Evolutionary conservation across 2,113 vertebrate species (phyloP), one percentile per base, ranked within the genome.

Genomic region (Etheostoma cragini): DNA sequence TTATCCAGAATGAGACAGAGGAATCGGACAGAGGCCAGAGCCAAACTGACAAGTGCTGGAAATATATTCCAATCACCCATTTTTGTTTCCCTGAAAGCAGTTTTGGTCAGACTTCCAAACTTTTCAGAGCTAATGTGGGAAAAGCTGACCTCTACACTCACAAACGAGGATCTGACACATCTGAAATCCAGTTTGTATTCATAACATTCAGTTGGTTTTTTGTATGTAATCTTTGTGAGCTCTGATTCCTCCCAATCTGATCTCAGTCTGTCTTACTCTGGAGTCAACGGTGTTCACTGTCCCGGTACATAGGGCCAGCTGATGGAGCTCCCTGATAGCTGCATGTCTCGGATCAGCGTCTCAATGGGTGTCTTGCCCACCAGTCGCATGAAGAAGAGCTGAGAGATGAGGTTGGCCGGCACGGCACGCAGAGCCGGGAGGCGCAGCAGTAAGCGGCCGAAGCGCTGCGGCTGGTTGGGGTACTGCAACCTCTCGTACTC

Each of bases 341-440:
- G 96, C 98, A 99, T 99, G 96, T 99, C 98, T 56, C 98, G 95
- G 89, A 99, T 98, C 11, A 99, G 95, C 1, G 98, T 99, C 93
- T 99, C 97, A 3, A 99, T 99, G 85, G 98, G 98, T 0, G 97
- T 99, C 89, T 99, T 99, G 53, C 98, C 98, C 79, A 99, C 98
- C 83, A 99, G 96, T 12, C 98, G 92, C 97, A 98, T 98, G 93
- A 99, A 99, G 95, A 99, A 99, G 68, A 99, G 96, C 90, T 99
- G 98, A 1, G 98, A 99, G 91, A 99, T 98, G 95, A 99, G 97
- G 30, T 95, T 94, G 3, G 98, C 98, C 0, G 98, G 98, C 5
- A 99, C 98, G 0, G 98, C 97, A 0, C 98, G 96, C 15, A 99
- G 95, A 0, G 98, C 97, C 0, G 98, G 98, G 8, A 98, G 96